Evolutionary conservation across 2,797 vertebrate species (phyloP), one percentile per base, ranked within the genome.

Genomic region (Netta rufina): DNA sequence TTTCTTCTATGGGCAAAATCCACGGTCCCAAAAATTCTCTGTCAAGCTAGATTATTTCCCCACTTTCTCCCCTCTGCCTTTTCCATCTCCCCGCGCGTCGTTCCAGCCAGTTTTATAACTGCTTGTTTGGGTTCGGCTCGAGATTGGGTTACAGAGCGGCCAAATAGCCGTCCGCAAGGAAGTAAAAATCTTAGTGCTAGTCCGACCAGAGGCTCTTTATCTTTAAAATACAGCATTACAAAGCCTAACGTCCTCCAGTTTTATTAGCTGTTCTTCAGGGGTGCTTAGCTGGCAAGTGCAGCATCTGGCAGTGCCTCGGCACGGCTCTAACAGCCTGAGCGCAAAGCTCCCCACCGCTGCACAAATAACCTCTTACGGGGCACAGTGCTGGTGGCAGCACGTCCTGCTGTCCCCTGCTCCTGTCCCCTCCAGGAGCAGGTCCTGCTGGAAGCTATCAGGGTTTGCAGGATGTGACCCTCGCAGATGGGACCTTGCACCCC

Each of bases 201-300:
- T 69, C 65, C 54, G 80, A 7, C 47, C 41, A 8, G 78, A 93
- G 69, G 28, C 45, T 56, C 65, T 92, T 84, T 49, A 39, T 77
- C 72, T 90, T 47, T 81, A 86, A 89, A 85, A 77, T 47, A 51
- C 5, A 11, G 76, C 72, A 3, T 87, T 75, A 18, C 4, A 10
- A 66, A 91, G 62, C 69, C 77, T 33, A 16, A 43, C 2, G 22
- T 62, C 78, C 81, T 87, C 89, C 2, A 27, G 21, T 78, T 94
- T 95, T 87, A 94, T 72, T 49, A 51, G 57, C 82, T 74, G 0
- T 73, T 87, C 61, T 89, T 54, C 85, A 91, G 74, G 92, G 94
- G 24, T 88, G 90, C 94, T 95, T 60, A 60, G 93, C 88, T 57
- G 80, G 86, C 70, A 84, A 96, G 92, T 51, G 90, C 93, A 86